Evolutionary conservation across 2,113 vertebrate genomes (phyloP).

Genomic region (Phylloscopus trochilus): DNA sequence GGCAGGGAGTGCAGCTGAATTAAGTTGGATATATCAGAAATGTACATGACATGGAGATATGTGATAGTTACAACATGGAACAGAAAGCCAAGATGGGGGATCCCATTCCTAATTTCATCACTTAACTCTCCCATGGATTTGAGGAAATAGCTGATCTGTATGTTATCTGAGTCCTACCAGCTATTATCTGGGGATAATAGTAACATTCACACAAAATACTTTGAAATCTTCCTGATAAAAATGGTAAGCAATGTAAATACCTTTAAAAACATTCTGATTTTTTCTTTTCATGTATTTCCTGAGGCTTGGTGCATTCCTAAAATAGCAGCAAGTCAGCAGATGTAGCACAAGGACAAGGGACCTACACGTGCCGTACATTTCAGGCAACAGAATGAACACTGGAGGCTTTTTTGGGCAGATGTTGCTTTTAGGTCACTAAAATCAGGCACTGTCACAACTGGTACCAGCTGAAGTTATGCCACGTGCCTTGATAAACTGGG

Average conservation of each 20-base stretch:
- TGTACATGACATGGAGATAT: background rate
- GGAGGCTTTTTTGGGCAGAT: background rate
- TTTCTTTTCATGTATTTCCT: background rate
- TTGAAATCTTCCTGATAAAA: background rate
- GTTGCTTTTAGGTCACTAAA: background rate
- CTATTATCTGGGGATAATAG: background rate
- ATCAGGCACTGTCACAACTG: background rate
- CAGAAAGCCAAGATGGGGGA: background rate
- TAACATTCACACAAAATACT: background rate
- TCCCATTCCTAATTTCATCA: background rate
- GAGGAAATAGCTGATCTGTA: background rate
- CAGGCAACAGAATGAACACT: background rate
- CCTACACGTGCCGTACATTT: background rate
- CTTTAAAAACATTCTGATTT: background rate
- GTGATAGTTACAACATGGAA: background rate
- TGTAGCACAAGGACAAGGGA: background rate
- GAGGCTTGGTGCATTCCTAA: background rate
- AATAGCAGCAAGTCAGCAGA: background rate
- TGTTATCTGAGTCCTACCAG: background rate
- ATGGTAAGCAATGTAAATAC: background rate
- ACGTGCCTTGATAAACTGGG: fast-evolving
- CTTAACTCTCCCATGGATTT: background rate
- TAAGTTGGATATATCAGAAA: background rate
- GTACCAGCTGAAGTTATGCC: background rate
- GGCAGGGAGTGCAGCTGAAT: background rate